phyloP scores from a whole-genome alignment of 2,888 invertebrate species.

The Dryococelus australis region DNA sequence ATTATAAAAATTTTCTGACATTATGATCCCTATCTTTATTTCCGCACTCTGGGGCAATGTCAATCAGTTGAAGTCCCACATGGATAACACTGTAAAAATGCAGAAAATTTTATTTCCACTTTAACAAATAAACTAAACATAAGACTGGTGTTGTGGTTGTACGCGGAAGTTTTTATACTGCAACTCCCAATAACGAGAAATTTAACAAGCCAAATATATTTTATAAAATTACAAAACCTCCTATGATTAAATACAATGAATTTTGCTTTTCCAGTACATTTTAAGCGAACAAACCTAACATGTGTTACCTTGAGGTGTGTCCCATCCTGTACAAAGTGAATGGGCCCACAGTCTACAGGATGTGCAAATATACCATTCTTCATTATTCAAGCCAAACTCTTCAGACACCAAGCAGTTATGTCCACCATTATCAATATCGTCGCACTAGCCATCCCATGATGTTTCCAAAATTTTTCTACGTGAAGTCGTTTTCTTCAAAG shows the following conservation, averaged over 20 bases:
- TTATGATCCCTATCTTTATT: neutral
- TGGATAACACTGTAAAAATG: neutral
- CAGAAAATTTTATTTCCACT: neutral
- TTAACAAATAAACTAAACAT: neutral
- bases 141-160: neutral
- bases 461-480: neutral
- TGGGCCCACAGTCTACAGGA: neutral
- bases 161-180: neutral
- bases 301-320: neutral
- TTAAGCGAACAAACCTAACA: neutral
- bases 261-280: neutral
- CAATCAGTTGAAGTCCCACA: neutral
- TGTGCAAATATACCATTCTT: neutral
- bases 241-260: neutral
- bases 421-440: neutral
- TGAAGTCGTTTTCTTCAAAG: neutral
- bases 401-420: neutral
- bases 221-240: too few relatives aligned
- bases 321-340: neutral
- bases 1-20: neutral
- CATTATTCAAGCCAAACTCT: conserved; percentile 13
- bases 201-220: neutral
- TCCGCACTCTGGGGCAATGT: neutral
- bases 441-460: neutral
- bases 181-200: neutral